A percentile compares a stretch with the other conserved stretches of the same genome.
Conservation (phyloP, 2,797 vertebrate species). For the Ispidina lecontei region DNA sequence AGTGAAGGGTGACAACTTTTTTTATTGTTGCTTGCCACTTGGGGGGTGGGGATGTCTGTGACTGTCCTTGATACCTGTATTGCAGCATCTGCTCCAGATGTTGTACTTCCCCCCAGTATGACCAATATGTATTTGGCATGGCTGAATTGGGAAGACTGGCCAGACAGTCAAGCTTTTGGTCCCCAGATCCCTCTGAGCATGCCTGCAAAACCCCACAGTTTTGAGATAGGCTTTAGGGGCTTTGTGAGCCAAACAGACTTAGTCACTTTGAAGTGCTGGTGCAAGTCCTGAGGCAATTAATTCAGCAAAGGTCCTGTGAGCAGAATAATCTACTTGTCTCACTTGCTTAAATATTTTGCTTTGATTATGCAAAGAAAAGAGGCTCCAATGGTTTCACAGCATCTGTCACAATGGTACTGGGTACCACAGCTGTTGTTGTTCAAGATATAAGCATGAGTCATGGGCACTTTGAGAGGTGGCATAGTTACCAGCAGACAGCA, state of each 20-base stretch:
- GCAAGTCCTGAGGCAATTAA: neutral
- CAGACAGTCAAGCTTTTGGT: neutral
- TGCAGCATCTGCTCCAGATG: neutral
- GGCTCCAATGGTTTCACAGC: neutral
- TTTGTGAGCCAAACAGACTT: neutral
- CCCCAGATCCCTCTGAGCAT: neutral
- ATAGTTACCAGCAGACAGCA: neutral
- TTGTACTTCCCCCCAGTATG: neutral
- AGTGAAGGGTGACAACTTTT: neutral
- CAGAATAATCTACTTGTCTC: neutral
- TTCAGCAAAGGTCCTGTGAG: neutral
- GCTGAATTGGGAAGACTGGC: neutral
- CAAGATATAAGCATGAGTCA: neutral
- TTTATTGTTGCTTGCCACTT: neutral
- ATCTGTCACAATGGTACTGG: neutral
- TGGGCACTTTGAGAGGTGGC: neutral
- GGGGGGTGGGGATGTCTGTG: fast-evolving
- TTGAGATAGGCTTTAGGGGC: neutral
- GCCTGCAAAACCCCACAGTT: neutral
- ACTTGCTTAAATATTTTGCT: neutral
- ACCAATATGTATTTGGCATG: fast-evolving
- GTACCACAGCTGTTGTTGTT: neutral
- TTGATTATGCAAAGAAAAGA: neutral
- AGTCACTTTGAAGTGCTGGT: neutral
- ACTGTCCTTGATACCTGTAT: neutral